A percentile compares a stretch with the other conserved stretches of the same genome.
Conservation (phyloP, 2,113 vertebrate genomes). For the Crotalus tigris region DNA sequence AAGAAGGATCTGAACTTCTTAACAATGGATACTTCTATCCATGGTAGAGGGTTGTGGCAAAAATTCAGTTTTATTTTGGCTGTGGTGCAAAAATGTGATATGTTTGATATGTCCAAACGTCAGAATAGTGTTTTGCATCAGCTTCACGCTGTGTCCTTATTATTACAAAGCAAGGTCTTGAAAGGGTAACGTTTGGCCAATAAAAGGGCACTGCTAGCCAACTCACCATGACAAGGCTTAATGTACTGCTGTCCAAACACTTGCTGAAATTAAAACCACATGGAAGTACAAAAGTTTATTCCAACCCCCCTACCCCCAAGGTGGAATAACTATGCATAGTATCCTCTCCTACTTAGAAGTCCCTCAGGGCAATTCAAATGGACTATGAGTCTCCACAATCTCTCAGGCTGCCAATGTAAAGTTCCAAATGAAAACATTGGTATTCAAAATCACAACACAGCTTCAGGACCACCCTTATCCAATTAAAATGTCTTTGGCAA, state of each 20-base stretch:
- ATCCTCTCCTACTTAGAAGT: slow-evolving; percentile 31
- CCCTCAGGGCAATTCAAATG: slow-evolving; percentile 1
- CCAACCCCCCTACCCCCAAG: slow-evolving; percentile 19
- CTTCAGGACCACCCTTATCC: slow-evolving; percentile 29
- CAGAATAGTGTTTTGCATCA: slow-evolving; percentile 39
- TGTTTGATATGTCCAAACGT: slow-evolving; percentile 54
- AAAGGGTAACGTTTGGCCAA: slow-evolving; percentile 34
- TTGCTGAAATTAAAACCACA: slow-evolving; percentile 57
- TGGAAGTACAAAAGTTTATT: slow-evolving; percentile 51
- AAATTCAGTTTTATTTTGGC: slow-evolving; percentile 46
- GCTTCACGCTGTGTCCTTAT: neutral
- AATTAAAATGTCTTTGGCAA: slow-evolving; percentile 48
- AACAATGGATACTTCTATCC: neutral
- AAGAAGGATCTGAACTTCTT: slow-evolving; percentile 18
- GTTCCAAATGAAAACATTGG: slow-evolving; percentile 42
- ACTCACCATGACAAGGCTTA: slow-evolving; percentile 31
- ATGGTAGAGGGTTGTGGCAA: slow-evolving; percentile 28
- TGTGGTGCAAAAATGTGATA: slow-evolving; percentile 41
- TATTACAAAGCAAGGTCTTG: slow-evolving; percentile 33
- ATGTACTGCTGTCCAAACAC: slow-evolving; percentile 44
- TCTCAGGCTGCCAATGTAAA: slow-evolving; percentile 16
- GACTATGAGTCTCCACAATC: rapidly evolving
- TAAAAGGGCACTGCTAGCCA: slow-evolving; percentile 21
- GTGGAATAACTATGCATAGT: slow-evolving; percentile 39
- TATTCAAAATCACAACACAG: neutral